Conservation (phyloP, 1,140 invertebrate species). For the Tetragnatha versicolor region DNA sequence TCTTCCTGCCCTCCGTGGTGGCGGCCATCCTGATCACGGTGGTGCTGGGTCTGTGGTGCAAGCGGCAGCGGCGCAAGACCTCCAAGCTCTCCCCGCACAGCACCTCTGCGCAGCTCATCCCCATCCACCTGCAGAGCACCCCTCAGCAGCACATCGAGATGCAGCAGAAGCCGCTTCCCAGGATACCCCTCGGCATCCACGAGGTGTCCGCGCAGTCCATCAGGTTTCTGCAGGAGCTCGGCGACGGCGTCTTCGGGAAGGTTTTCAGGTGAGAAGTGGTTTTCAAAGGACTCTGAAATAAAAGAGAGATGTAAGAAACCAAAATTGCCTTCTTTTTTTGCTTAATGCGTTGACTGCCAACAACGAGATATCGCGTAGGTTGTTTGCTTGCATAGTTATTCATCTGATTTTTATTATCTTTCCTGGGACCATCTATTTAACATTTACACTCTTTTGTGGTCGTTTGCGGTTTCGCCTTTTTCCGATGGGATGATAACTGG, state of each 20-base stretch:
- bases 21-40: constrained; percentile 67
- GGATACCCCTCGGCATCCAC: constrained; percentile 63
- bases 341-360: no score
- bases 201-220: constrained; percentile 78
- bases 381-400: no score
- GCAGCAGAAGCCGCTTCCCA: constrained; percentile 78
- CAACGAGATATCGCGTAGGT: no score
- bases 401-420: no score
- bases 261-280: constrained; percentile 95
- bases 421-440: no score
- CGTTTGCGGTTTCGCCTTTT: no score
- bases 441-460: no score
- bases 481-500: no score
- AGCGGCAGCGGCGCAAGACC: constrained; percentile 25
- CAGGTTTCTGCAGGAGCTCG: constrained; percentile 90
- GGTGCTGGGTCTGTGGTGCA: constrained; percentile 65
- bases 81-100: constrained; percentile 11
- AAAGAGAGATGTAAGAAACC: no score
- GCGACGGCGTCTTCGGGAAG: constrained; percentile 96
- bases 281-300: no score
- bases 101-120: constrained; percentile 45
- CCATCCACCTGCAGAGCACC: constrained; percentile 36
- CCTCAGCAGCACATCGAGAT: constrained; percentile 61
- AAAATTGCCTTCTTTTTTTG: no score
- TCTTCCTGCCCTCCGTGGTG: constrained; percentile 67